Percentiles rank a stretch among this genome's conserved stretches.
phyloP scores from a whole-genome alignment of 1,140 invertebrate species.

The Eupeodes corollae region DNA sequence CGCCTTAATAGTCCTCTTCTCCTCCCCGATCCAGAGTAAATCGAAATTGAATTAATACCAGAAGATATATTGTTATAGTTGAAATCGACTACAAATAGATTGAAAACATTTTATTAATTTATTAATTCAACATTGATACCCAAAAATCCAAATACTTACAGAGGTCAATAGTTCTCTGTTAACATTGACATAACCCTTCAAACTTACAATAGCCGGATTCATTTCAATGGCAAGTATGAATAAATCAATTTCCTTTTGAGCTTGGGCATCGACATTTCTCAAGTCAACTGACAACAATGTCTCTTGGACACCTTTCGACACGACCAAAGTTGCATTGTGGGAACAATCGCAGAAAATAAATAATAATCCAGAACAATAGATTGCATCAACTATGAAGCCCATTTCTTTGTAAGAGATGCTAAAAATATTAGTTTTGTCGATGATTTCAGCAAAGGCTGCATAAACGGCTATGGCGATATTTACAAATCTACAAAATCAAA shows the following conservation, averaged over 20 bases:
- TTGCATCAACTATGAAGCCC: conserved; percentile 46
- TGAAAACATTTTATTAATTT: not conserved
- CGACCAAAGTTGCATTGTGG: conserved; percentile 44
- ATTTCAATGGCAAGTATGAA: conserved; percentile 51
- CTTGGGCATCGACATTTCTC: conserved; percentile 39
- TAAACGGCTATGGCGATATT: conserved; percentile 45
- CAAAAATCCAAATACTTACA: conserved; percentile 34
- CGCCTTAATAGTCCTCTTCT: too few relatives aligned
- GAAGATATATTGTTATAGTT: conserved; percentile 48
- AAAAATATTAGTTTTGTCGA: conserved; percentile 43
- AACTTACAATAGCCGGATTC: conserved; percentile 49
- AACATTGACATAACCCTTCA: conserved; percentile 47
- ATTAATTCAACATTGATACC: not conserved
- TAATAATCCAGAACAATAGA: conserved; percentile 45
- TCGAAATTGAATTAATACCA: conserved; percentile 50
- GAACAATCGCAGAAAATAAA: conserved; percentile 50
- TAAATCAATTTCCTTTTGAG: conserved; percentile 47
- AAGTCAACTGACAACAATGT: conserved; percentile 44
- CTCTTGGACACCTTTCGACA: conserved; percentile 44
- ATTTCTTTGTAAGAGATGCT: conserved; percentile 49
- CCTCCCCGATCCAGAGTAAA: conserved; percentile 32
- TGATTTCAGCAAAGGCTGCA: conserved; percentile 47
- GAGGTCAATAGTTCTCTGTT: conserved; percentile 47
- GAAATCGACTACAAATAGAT: conserved; percentile 40
- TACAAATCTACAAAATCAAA: conserved; percentile 32